phyloP scores from a whole-genome alignment of 2,888 invertebrate genomes.

The Portevinia maculata region DNA sequence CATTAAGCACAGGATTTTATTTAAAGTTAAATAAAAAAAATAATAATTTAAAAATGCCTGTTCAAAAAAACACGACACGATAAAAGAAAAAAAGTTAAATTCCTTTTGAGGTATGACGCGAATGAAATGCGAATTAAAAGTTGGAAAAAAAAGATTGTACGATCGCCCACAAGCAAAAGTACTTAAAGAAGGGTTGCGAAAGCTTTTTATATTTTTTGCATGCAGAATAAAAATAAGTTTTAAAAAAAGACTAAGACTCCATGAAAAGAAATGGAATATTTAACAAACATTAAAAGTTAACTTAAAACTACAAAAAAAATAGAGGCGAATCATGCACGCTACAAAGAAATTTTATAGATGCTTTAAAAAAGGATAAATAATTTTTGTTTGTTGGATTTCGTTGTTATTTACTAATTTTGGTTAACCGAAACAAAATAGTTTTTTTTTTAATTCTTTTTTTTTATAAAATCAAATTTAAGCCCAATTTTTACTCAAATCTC shows the following conservation, averaged over 20 bases:
- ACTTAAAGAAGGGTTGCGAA: constrained; percentile 15
- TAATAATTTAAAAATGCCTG: background rate
- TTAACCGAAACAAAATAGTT: constrained; percentile 41
- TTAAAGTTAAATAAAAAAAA: background rate
- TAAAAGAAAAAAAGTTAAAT: too few species aligned
- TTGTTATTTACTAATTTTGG: constrained; percentile 59
- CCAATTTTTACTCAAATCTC: constrained; percentile 72
- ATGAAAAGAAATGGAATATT: constrained; percentile 27
- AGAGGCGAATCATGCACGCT: constrained; percentile 43
- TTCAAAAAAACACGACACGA: too few species aligned
- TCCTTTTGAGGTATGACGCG: too few species aligned
- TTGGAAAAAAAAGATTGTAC: background rate
- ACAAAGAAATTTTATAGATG: constrained; percentile 19
- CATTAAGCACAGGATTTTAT: background rate
- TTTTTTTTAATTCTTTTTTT: constrained; percentile 38
- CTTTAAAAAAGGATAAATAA: constrained; percentile 34
- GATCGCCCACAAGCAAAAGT: background rate
- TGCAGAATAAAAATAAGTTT: constrained; percentile 26
- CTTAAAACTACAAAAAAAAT: constrained; percentile 15
- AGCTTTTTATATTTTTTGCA: constrained; percentile 13
- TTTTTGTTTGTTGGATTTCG: constrained; percentile 32
- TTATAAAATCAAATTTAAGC: constrained; percentile 73
- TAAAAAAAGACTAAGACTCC: constrained; percentile 18
- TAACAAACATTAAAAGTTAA: constrained; percentile 12
- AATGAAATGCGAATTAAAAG: background rate